phyloP scores from a whole-genome alignment of 2,888 invertebrate species.

The Rhogogaster chlorosoma region DNA sequence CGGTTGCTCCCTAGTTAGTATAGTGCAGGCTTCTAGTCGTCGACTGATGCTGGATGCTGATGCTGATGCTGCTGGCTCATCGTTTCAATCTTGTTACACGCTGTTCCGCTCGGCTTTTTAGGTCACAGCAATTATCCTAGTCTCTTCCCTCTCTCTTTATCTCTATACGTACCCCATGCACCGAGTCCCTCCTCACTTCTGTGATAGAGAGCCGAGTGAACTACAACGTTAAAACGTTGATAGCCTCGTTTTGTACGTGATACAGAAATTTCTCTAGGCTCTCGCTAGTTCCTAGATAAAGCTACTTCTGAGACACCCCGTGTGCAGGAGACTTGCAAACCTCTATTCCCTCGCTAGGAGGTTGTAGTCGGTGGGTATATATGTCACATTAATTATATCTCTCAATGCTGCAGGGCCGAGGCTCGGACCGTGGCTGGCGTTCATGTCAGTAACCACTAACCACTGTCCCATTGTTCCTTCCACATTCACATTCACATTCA shows the following conservation, averaged over 20 bases:
- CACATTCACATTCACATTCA: background rate
- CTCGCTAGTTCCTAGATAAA: background rate
- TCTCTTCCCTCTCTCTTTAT: slow-evolving; percentile 45
- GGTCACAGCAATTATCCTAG: slow-evolving; percentile 69
- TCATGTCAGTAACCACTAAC: slow-evolving; percentile 73
- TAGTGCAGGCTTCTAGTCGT: background rate
- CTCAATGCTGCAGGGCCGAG: slow-evolving; percentile 55
- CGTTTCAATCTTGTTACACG: slow-evolving; percentile 64
- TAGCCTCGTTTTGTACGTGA: background rate
- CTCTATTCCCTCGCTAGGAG: slow-evolving; percentile 15
- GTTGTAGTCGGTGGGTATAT: slow-evolving; percentile 58
- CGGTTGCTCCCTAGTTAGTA: background rate
- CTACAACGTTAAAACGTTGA: background rate
- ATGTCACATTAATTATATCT: slow-evolving; percentile 71
- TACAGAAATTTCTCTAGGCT: background rate
- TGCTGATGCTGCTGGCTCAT: slow-evolving; percentile 55
- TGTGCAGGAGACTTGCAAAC: slow-evolving; percentile 8
- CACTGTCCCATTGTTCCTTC: slow-evolving; percentile 65
- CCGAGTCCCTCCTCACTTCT: background rate
- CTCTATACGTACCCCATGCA: background rate
- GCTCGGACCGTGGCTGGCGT: slow-evolving; percentile 58
- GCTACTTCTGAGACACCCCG: background rate
- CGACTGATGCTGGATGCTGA: slow-evolving; percentile 9
- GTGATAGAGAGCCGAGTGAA: background rate
- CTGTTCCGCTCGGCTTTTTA: slow-evolving; percentile 62